Evolutionary conservation across 2,113 vertebrate genomes (phyloP).

Genomic region (Pica pica): DNA sequence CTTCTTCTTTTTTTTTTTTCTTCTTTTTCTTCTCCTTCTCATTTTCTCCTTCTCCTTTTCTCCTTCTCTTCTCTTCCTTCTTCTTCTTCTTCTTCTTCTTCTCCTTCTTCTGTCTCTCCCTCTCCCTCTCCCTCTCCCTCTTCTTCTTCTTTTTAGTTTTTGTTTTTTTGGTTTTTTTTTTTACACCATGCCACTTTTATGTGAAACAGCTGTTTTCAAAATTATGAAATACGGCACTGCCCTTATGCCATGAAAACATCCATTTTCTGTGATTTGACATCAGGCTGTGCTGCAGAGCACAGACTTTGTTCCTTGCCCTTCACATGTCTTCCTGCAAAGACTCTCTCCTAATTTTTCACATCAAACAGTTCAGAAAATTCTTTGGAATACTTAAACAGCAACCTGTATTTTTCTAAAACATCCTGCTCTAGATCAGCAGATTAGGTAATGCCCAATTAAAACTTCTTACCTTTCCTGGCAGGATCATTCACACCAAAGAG

Average conservation of each 20-base stretch:
- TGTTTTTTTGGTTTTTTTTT: too few species aligned
- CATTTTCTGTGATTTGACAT: not conserved
- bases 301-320: not conserved
- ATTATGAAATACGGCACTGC: not conserved
- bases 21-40: too few species aligned
- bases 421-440: not conserved
- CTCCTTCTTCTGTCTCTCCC: too few species aligned
- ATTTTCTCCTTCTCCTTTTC: too few species aligned
- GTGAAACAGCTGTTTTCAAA: not conserved
- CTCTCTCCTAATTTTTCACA: not conserved
- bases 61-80: too few species aligned
- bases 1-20: too few species aligned
- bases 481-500: not conserved
- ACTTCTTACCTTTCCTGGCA: not conserved
- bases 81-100: too few species aligned
- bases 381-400: not conserved
- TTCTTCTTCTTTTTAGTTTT: too few species aligned
- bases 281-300: not conserved
- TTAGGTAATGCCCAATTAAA: not conserved
- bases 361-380: not conserved
- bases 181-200: accelerated
- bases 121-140: too few species aligned
- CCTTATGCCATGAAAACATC: not conserved
- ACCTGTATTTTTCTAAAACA: not conserved
- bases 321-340: not conserved